Conservation (phyloP, 2,113 vertebrate species). For the Pygoscelis antarcticus region DNA sequence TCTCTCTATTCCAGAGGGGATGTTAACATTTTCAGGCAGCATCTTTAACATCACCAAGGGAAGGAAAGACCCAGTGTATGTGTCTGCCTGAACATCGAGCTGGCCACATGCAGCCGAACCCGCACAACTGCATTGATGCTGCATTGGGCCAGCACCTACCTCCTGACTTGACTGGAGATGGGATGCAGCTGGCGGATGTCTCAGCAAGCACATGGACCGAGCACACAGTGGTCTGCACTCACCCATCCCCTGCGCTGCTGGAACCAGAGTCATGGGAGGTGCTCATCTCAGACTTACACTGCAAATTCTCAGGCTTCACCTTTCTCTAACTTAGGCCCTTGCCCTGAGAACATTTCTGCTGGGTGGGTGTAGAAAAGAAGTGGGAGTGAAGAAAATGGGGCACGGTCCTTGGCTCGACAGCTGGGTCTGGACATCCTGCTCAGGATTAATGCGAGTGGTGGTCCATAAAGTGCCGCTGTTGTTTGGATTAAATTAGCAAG, state of each 20-base stretch:
- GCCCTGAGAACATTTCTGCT: neutral
- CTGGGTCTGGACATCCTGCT: neutral
- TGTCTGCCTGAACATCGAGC: neutral
- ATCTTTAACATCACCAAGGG: neutral
- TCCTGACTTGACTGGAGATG: neutral
- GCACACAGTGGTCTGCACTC: rapidly evolving
- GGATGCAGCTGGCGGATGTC: neutral
- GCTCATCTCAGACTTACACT: neutral
- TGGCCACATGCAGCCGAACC: neutral
- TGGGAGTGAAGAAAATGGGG: neutral
- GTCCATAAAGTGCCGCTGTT: neutral
- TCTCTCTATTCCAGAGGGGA: neutral
- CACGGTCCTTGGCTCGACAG: neutral
- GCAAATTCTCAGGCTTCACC: neutral
- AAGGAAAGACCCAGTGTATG: neutral
- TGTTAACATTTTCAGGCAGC: neutral
- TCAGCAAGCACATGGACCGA: neutral
- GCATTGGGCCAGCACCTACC: neutral
- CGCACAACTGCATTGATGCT: neutral
- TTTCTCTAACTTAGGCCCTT: neutral
- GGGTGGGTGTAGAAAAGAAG: neutral
- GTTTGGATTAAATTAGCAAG: neutral
- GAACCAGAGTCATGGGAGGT: rapidly evolving
- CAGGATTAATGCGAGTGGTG: neutral
- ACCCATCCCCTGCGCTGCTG: neutral